Evolutionary conservation across 2,113 vertebrate species (phyloP), one percentile per base, ranked within the genome.

Genomic region (Eublepharis macularius): DNA sequence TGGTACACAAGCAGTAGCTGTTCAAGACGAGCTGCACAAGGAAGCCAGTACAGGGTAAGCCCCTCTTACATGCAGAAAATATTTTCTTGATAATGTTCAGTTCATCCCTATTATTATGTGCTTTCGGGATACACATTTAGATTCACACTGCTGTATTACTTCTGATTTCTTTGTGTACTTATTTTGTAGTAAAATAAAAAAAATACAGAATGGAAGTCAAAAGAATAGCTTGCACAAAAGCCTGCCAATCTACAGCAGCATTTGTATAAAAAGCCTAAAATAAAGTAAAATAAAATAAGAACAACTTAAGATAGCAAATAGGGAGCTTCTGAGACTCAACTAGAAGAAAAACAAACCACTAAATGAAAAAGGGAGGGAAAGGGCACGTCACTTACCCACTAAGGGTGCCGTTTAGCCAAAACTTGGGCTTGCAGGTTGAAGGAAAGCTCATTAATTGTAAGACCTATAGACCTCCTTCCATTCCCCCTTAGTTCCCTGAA

Each of bases 381-480:
- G 51, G 0, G 39, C 91, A 87, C 86, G 85, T 91, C 90, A 91
- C 60, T 29, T 29, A 26, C n/a, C 54, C 80, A 72, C 26, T 47
- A 29, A 77, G 63, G 65, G 14, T 77, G 60, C 24, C 29, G 43
- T 32, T 72, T 69, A 89, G 82, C 80, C 54, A 69, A 85, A 73
- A 90, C 84, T 10, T 49, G n/a, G 47, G 7, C 69, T 83, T 92
- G 76, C 68, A 89, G 76, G 60, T 54, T 39, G 78, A 63, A 89
- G 83, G 80, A 87, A 89, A 92, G 85, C 88, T 82, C 88, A 93
- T 88, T 86, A 90, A 83, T 70, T 84, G 92, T 57, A 83, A 79
- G 70, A 72, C 12, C 70, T 72, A 85, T 86, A 63, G 41, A 85
- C 83, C 54, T 73, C 72, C 83, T 87, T 88, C 68, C 34, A 76